A percentile compares a stretch with the other conserved stretches of the same genome.
phyloP scores from a whole-genome alignment of 1,140 invertebrate genomes.

The Drosophila arawakana region DNA sequence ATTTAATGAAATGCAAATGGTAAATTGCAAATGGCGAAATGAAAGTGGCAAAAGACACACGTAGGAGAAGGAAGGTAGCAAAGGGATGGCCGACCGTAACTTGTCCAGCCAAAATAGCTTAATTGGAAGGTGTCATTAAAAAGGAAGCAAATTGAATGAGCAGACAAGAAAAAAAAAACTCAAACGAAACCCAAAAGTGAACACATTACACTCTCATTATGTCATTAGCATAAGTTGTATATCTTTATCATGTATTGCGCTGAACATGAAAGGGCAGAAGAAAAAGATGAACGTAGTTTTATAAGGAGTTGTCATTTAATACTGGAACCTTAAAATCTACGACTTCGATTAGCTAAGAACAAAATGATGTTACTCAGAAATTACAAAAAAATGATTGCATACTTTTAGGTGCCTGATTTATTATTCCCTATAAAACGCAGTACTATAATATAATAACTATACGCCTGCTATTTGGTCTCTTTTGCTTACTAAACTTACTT shows the following conservation, averaged over 20 bases:
- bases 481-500: too few species aligned
- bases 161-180: slow-evolving; percentile 15
- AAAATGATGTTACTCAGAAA: too few species aligned
- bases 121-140: slow-evolving; percentile 48
- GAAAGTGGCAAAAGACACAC: not conserved
- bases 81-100: slow-evolving; percentile 1
- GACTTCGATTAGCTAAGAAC: too few species aligned
- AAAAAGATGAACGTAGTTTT: not conserved
- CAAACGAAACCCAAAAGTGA: slow-evolving; percentile 16
- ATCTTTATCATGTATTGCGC: not conserved
- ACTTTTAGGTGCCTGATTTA: too few species aligned
- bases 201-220: slow-evolving; percentile 16
- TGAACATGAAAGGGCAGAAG: not conserved
- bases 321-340: too few species aligned
- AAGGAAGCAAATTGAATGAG: slow-evolving; percentile 52
- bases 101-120: slow-evolving; percentile 36
- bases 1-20: slow-evolving; percentile 12
- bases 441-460: too few species aligned
- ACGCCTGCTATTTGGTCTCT: too few species aligned
- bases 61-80: not conserved
- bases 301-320: too few species aligned
- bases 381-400: too few species aligned
- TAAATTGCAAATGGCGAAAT: slow-evolving; percentile 41
- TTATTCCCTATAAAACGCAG: too few species aligned
- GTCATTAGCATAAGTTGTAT: slow-evolving; percentile 31